phyloP scores from a whole-genome alignment of 1,140 invertebrate species.

The Drosophila littoralis region DNA sequence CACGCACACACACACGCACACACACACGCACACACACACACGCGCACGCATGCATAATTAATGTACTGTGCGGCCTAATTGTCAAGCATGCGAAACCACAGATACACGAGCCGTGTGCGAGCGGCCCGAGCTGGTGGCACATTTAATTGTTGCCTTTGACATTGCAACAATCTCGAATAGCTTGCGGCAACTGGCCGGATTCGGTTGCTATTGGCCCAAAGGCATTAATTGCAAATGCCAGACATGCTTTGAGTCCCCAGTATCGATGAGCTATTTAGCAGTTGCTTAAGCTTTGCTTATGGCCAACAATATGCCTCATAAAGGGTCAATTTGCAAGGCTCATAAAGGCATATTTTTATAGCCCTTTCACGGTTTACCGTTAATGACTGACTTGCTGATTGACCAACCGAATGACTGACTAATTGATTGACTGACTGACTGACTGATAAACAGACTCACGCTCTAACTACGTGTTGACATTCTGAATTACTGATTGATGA shows the following conservation, averaged over 20 bases:
- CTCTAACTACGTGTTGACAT: not conserved
- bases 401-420: not conserved
- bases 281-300: conserved; percentile 1
- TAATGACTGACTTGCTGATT: not conserved
- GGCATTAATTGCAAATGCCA: conserved; percentile 66
- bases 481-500: not conserved
- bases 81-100: conserved; percentile 61
- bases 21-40: conserved; percentile 18
- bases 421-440: not conserved
- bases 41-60: conserved; percentile 72
- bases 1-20: conserved; percentile 21
- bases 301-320: not conserved
- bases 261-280: conserved; percentile 5
- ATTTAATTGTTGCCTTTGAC: conserved; percentile 72
- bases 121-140: not conserved
- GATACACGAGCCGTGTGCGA: conserved; percentile 24
- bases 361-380: too few relatives aligned
- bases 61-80: conserved; percentile 67
- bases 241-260: conserved; percentile 5
- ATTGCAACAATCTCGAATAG: conserved; percentile 68
- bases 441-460: not conserved
- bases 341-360: too few relatives aligned
- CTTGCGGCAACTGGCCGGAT: conserved; percentile 8
- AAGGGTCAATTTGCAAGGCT: too few relatives aligned
- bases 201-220: conserved; percentile 14